Percentiles rank a stretch among this genome's conserved stretches.
These are phyloP conservation scores for Rhadinocentrus ornatus DNA, from an alignment of 2,797 vertebrate genomes.

Conservation along the genomic window DNA sequence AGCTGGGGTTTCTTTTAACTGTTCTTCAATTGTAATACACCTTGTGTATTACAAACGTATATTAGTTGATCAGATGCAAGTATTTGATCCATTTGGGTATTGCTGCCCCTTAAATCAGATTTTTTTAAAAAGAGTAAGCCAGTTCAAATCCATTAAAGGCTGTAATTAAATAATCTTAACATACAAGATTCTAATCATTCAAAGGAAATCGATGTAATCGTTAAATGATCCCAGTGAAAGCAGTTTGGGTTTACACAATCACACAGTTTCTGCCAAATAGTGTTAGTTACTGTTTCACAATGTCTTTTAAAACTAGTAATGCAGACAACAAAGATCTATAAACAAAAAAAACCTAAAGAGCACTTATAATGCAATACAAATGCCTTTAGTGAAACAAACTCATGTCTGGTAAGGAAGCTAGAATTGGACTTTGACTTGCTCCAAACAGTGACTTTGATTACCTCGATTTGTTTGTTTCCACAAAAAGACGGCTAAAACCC, in stretches of 20 bases:
- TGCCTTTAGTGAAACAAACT: slow-evolving; percentile 50
- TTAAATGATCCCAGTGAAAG: neutral
- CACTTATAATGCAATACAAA: slow-evolving; percentile 58
- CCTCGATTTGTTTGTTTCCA: slow-evolving; percentile 78
- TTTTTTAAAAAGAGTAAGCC: neutral
- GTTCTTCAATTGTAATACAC: too few species aligned
- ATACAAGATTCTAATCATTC: neutral
- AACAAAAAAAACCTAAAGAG: slow-evolving; percentile 56
- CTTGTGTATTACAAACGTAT: too few species aligned
- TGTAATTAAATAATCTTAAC: neutral
- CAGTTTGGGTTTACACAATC: neutral
- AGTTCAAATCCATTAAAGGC: neutral
- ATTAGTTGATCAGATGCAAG: neutral
- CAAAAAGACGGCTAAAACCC: slow-evolving; percentile 77
- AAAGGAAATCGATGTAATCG: neutral
- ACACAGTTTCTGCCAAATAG: slow-evolving; percentile 13
- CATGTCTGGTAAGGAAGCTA: slow-evolving; percentile 53
- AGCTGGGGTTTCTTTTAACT: too few species aligned
- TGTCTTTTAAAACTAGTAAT: slow-evolving; percentile 6
- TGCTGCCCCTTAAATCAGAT: neutral
- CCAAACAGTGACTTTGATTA: slow-evolving; percentile 78
- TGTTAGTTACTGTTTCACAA: neutral
- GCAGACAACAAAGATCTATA: slow-evolving; percentile 39
- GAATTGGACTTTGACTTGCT: slow-evolving; percentile 64
- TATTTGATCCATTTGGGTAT: neutral